These are phyloP conservation scores for Littorina saxatilis DNA, from an alignment of 1,140 invertebrate species.

Conservation along the genomic window DNA sequence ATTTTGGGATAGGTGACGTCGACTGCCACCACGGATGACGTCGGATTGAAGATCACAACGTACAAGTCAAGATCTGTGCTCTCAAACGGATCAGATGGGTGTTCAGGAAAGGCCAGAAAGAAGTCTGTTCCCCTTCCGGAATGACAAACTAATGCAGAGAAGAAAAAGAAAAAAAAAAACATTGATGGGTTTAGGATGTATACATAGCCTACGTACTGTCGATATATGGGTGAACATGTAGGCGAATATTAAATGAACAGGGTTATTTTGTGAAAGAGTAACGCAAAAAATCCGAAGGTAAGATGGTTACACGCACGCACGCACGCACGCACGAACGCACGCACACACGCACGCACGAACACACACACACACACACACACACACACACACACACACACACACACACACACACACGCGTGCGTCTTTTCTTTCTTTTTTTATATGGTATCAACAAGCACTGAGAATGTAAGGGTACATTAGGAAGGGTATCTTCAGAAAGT, in stretches of 20 bases:
- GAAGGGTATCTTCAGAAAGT: no score
- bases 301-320: conserved; percentile 11
- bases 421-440: not conserved
- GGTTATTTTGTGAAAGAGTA: no score
- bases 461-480: no score
- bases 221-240: no score
- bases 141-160: no score
- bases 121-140: not conserved
- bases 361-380: conserved; percentile 12
- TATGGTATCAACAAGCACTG: no score
- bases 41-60: not conserved
- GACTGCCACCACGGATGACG: not conserved
- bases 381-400: not conserved
- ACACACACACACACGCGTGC: conserved; percentile 2
- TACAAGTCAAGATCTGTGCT: not conserved
- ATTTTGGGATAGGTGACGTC: not conserved
- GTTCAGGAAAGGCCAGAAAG: not conserved
- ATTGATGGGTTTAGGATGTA: no score
- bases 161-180: no score
- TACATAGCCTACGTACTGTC: no score
- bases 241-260: no score
- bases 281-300: no score
- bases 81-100: not conserved
- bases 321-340: conserved; percentile 1
- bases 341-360: conserved; percentile 3